These are phyloP conservation scores for Cerastis leucographa DNA, from an alignment of 2,888 invertebrate genomes.

Conservation along the genomic window DNA sequence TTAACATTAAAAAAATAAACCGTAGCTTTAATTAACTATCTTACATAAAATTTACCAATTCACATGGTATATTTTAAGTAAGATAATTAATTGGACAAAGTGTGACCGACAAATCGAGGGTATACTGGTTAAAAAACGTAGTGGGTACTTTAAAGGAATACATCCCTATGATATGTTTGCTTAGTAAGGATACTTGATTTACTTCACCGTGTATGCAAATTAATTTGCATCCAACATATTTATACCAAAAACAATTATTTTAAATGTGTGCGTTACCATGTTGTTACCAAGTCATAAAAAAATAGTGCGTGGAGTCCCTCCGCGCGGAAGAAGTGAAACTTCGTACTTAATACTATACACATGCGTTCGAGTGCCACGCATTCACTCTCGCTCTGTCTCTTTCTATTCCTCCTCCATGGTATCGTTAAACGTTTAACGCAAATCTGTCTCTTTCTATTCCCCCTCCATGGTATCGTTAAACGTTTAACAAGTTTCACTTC, in stretches of 20 bases:
- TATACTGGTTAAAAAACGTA: neutral
- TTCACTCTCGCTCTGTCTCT: too few species aligned
- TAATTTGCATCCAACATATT: neutral
- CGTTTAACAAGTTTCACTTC: too few species aligned
- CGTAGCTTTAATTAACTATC: neutral
- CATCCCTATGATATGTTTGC: neutral
- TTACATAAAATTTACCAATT: too few species aligned
- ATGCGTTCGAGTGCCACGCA: too few species aligned
- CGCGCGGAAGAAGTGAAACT: too few species aligned
- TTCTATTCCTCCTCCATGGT: too few species aligned
- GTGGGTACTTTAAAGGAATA: neutral
- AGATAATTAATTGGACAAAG: neutral
- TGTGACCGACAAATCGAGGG: neutral
- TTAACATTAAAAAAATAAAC: neutral
- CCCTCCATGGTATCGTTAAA: too few species aligned
- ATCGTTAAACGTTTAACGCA: too few species aligned
- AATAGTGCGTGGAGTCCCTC: too few species aligned
- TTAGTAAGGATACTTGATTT: neutral
- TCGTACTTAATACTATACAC: too few species aligned
- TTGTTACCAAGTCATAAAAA: constrained; percentile 11
- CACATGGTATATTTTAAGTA: neutral
- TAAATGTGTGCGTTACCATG: neutral
- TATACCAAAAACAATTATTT: neutral
- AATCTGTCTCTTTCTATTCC: too few species aligned
- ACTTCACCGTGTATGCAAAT: neutral